A percentile compares a stretch with the other conserved stretches of the same genome.
Conservation (phyloP, 2,113 vertebrate genomes). For the Phrynocephalus versicolor region DNA sequence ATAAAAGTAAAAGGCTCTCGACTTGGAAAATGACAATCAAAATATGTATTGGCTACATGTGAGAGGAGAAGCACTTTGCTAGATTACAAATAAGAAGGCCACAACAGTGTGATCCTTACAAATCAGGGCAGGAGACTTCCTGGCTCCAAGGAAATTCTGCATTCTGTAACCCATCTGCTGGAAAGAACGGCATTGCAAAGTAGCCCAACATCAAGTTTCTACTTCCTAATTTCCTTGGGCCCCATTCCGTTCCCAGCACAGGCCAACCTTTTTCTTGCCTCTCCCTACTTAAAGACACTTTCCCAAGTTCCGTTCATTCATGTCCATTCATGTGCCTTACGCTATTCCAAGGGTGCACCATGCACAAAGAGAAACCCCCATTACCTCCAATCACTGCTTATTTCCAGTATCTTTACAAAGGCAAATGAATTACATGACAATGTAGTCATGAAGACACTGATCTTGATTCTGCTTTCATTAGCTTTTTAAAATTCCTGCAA, state of each 20-base stretch:
- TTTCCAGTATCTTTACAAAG: background rate
- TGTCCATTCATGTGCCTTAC: background rate
- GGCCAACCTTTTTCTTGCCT: background rate
- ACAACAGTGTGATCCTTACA: slow-evolving; percentile 8
- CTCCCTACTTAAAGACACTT: background rate
- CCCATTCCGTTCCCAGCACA: background rate
- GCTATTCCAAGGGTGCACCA: background rate
- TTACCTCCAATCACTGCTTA: background rate
- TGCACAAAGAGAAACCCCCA: background rate
- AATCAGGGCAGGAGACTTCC: background rate
- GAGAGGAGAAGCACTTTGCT: background rate
- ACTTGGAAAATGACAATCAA: background rate
- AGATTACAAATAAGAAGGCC: background rate
- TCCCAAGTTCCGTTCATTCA: background rate
- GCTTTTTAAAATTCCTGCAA: background rate
- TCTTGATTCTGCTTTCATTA: background rate
- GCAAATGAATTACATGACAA: background rate
- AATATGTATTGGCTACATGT: background rate
- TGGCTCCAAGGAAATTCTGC: background rate
- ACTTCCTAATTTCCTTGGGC: background rate
- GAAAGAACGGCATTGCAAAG: background rate
- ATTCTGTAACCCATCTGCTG: background rate
- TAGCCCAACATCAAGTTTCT: no score
- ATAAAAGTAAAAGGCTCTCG: background rate
- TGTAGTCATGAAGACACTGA: background rate